Evolutionary conservation across 92 coral and sea anemone species (phyloP).

Genomic region (Meandrina meandrites): DNA sequence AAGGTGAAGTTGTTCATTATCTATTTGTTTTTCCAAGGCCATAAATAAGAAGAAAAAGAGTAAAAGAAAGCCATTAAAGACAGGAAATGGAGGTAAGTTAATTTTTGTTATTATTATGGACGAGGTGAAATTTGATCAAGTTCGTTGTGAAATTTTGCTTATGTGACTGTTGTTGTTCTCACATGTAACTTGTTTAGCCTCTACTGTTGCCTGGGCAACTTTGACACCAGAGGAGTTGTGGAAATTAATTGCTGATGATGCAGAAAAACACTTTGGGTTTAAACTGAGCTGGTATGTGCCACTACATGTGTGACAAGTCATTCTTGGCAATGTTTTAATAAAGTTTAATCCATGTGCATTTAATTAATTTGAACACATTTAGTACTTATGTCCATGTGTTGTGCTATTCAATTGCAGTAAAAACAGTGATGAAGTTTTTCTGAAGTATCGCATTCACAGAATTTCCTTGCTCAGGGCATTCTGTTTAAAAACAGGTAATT

Average conservation of each 20-base stretch:
- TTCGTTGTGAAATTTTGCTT: not conserved
- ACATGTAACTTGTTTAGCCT: conserved; percentile 16
- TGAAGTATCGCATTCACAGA: conserved; percentile 77
- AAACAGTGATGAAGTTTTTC: conserved; percentile 76
- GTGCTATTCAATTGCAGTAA: conserved; percentile 43
- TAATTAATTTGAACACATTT: no score
- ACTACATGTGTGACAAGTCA: not conserved
- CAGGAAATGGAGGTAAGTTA: conserved; percentile 75
- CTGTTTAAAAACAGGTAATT: conserved; percentile 88
- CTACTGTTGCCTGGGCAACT: conserved; percentile 80
- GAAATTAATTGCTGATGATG: conserved; percentile 75
- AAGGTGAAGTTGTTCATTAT: no score
- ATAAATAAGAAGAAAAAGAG: conserved; percentile 89
- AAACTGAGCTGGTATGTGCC: conserved; percentile 75
- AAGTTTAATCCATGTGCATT: not conserved
- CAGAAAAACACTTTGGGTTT: conserved; percentile 83
- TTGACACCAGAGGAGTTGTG: conserved; percentile 93
- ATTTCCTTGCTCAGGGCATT: conserved; percentile 83
- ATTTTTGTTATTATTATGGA: no score
- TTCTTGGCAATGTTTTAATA: not conserved
- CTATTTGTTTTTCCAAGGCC: conserved; percentile 41
- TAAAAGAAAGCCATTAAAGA: conserved; percentile 74
- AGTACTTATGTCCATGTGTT: no score
- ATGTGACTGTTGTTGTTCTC: not conserved
- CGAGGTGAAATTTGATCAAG: not conserved